Evolutionary conservation across 1,140 invertebrate species (phyloP).

Genomic region (Lasaia peninsularis): DNA sequence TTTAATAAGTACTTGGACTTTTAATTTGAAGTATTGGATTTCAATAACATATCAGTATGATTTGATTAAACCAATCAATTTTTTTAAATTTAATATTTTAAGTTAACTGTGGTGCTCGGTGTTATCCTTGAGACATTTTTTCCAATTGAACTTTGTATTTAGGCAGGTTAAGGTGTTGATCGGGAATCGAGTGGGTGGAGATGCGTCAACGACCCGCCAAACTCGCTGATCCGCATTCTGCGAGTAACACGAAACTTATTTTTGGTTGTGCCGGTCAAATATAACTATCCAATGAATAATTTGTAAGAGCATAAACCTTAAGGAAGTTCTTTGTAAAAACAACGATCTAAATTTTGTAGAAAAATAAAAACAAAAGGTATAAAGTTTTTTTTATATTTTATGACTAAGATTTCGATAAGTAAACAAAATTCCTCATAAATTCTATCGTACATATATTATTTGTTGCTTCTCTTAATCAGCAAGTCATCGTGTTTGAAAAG

Average conservation of each 20-base stretch:
- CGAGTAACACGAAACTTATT: conserved; percentile 44
- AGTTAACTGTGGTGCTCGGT: not conserved
- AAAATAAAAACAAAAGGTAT: too few relatives aligned
- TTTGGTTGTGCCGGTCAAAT: conserved; percentile 21
- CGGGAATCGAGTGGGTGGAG: conserved; percentile 59
- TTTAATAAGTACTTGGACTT: too few relatives aligned
- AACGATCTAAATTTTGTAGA: too few relatives aligned
- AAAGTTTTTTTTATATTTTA: too few relatives aligned
- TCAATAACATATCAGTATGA: too few relatives aligned
- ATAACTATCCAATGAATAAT: conserved; percentile 8
- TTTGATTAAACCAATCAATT: too few relatives aligned
- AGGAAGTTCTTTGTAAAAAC: not conserved
- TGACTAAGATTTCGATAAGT: too few relatives aligned
- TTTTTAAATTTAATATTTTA: not conserved
- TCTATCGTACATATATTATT: too few relatives aligned
- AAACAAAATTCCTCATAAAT: too few relatives aligned
- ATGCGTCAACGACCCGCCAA: conserved; percentile 74
- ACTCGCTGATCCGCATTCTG: conserved; percentile 72
- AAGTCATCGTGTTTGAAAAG: too few relatives aligned
- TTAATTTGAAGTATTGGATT: too few relatives aligned
- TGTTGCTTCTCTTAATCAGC: too few relatives aligned
- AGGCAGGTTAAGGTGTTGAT: conserved; percentile 32
- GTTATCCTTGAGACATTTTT: conserved; percentile 3
- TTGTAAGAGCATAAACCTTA: not conserved
- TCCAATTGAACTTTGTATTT: conserved; percentile 1